Conservation (phyloP, 1,140 invertebrate species). For the Drosophila athabasca region DNA sequence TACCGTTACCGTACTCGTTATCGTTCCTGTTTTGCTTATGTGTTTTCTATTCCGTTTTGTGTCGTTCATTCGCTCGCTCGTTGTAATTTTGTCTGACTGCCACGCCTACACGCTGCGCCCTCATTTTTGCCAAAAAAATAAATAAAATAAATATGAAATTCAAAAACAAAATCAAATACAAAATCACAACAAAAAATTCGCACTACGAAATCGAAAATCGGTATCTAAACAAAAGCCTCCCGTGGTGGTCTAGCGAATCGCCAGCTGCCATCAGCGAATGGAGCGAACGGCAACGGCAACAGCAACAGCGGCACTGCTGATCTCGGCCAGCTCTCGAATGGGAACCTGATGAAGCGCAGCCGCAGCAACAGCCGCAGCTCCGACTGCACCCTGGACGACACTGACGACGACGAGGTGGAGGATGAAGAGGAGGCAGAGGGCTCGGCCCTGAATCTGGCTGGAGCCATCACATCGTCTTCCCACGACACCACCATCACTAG, state of each 20-base stretch:
- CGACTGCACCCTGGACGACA: slow-evolving; percentile 79
- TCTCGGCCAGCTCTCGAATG: slow-evolving; percentile 44
- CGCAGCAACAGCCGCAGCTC: slow-evolving; percentile 72
- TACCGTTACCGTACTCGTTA: slow-evolving; percentile 26
- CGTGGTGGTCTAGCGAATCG: slow-evolving; percentile 87
- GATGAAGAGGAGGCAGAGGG: slow-evolving; percentile 17
- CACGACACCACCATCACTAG: slow-evolving; percentile 65
- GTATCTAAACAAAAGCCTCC: slow-evolving; percentile 84
- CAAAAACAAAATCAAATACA: slow-evolving; percentile 11
- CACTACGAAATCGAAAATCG: slow-evolving; percentile 42
- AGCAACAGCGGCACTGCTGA: slow-evolving; percentile 17
- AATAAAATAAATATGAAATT: slow-evolving; percentile 25
- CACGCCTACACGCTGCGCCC: slow-evolving; percentile 60
- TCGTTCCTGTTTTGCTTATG: slow-evolving; percentile 46
- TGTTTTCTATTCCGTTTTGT: slow-evolving; percentile 50
- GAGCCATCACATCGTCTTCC: not conserved
- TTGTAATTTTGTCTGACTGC: slow-evolving; percentile 64
- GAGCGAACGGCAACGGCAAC: slow-evolving; percentile 37
- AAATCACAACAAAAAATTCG: slow-evolving; percentile 25
- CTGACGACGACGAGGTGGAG: slow-evolving; percentile 63
- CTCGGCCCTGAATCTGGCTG: slow-evolving; percentile 35
- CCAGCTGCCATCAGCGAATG: slow-evolving; percentile 84
- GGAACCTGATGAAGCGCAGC: slow-evolving; percentile 38
- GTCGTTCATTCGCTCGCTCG: slow-evolving; percentile 58
- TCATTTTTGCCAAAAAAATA: slow-evolving; percentile 47